Percentiles rank a stretch among this genome's conserved stretches.
phyloP scores from a whole-genome alignment of 2,888 invertebrate species.

The Pilophorus perplexus region DNA sequence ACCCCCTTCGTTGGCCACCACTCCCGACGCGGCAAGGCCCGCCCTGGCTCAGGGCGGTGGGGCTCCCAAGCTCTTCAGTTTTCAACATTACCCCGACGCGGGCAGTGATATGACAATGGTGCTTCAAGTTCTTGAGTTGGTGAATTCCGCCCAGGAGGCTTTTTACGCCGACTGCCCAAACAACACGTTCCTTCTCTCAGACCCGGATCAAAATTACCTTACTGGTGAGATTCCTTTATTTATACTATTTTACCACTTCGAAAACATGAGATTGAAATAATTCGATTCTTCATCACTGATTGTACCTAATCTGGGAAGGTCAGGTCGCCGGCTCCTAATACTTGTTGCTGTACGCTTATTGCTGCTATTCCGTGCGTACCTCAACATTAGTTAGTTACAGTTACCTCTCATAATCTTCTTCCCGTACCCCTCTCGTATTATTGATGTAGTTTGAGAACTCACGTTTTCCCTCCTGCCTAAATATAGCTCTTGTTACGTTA shows the following conservation, averaged over 20 bases:
- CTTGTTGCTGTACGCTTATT: too few species aligned
- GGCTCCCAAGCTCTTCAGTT: slow-evolving; percentile 4
- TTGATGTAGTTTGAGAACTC: too few species aligned
- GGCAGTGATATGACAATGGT: slow-evolving; percentile 58
- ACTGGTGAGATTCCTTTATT: slow-evolving; percentile 18
- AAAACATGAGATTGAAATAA: too few species aligned
- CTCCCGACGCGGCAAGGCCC: not conserved
- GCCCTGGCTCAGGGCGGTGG: slow-evolving; percentile 3
- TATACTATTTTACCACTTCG: not conserved
- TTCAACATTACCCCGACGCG: slow-evolving; percentile 1
- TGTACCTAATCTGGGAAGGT: too few species aligned
- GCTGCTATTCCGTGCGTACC: too few species aligned
- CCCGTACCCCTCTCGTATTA: too few species aligned
- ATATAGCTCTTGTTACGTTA: too few species aligned
- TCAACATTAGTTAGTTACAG: too few species aligned
- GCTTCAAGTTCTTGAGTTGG: slow-evolving; percentile 67
- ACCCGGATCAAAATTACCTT: slow-evolving; percentile 44
- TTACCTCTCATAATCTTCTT: too few species aligned
- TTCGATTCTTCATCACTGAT: too few species aligned
- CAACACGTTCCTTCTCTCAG: slow-evolving; percentile 46
- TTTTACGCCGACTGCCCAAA: slow-evolving; percentile 65
- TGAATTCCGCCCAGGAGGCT: slow-evolving; percentile 65
- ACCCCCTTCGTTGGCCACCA: not conserved
- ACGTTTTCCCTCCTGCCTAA: too few species aligned
- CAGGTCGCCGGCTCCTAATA: too few species aligned